Percentiles rank a stretch among this genome's conserved stretches.
Conservation (phyloP, 2,888 invertebrate species). For the Chrysolina americana region DNA sequence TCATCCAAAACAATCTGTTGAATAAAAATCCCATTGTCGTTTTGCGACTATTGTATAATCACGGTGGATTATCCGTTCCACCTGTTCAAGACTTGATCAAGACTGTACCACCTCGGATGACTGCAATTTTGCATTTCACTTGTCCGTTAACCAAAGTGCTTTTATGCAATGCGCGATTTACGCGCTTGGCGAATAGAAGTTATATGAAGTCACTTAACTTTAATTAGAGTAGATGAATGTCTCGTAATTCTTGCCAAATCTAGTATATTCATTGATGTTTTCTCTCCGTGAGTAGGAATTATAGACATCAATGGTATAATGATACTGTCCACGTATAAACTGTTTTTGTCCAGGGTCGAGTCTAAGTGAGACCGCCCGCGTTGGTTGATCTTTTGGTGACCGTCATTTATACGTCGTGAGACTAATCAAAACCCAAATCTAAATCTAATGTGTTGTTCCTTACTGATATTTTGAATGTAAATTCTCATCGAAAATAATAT, state of each 20-base stretch:
- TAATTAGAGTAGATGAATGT: constrained; percentile 26
- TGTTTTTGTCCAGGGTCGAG: not conserved
- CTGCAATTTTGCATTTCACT: constrained; percentile 35
- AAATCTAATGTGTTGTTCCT: too few species aligned
- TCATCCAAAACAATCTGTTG: too few species aligned
- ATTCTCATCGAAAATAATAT: too few species aligned
- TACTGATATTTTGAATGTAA: too few species aligned
- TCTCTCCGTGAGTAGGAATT: constrained; percentile 11
- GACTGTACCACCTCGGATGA: constrained; percentile 31
- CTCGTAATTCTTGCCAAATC: constrained; percentile 35
- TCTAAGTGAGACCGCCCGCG: not conserved
- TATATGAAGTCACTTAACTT: constrained; percentile 23
- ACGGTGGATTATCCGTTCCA: not conserved
- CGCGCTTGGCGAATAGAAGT: constrained; percentile 1
- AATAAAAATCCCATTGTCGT: too few species aligned
- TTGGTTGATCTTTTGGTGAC: not conserved
- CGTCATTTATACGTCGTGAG: too few species aligned
- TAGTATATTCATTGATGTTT: constrained; percentile 12
- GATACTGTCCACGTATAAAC: not conserved
- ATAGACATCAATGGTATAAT: not conserved
- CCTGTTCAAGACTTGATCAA: constrained; percentile 1
- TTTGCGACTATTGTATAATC: not conserved
- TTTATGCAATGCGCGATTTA: constrained; percentile 25
- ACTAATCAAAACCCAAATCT: too few species aligned
- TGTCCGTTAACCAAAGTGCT: constrained; percentile 10